These are phyloP conservation scores for Spermophilus dauricus DNA, from an alignment of 2,113 vertebrate species.

Conservation along the genomic window DNA sequence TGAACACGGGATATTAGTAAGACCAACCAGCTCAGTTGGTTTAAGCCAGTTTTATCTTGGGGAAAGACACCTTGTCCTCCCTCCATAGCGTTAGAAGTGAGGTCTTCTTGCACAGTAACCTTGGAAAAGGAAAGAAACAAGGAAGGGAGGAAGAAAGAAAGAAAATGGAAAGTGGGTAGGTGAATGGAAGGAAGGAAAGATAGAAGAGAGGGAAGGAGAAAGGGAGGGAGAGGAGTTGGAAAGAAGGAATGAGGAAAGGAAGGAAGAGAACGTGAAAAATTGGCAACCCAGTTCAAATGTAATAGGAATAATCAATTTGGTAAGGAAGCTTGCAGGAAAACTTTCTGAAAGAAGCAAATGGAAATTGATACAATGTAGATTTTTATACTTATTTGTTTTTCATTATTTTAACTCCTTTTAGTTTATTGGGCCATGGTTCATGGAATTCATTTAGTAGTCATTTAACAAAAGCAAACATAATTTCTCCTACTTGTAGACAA, in stretches of 20 bases:
- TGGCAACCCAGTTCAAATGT: neutral
- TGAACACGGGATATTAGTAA: neutral
- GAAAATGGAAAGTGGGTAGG: neutral
- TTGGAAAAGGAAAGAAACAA: neutral
- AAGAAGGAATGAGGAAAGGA: neutral
- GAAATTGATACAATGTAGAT: neutral
- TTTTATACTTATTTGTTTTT: neutral
- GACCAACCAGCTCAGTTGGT: neutral
- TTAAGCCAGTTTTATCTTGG: neutral
- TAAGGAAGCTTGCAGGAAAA: neutral
- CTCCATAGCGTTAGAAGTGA: neutral
- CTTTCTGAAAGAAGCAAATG: constrained; percentile 23
- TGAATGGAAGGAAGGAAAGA: neutral
- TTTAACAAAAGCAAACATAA: neutral
- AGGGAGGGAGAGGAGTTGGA: rapidly evolving
- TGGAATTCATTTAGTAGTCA: neutral
- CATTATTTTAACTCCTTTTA: constrained; percentile 29
- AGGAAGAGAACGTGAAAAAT: neutral
- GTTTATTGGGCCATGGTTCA: neutral
- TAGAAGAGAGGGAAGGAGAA: too few relatives aligned
- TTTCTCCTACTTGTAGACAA: neutral
- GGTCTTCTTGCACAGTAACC: neutral
- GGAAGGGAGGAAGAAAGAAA: neutral
- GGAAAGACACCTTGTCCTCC: neutral
- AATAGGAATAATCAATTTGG: neutral